Conservation (phyloP, 2,113 vertebrate species). For the Scalopus aquaticus region DNA sequence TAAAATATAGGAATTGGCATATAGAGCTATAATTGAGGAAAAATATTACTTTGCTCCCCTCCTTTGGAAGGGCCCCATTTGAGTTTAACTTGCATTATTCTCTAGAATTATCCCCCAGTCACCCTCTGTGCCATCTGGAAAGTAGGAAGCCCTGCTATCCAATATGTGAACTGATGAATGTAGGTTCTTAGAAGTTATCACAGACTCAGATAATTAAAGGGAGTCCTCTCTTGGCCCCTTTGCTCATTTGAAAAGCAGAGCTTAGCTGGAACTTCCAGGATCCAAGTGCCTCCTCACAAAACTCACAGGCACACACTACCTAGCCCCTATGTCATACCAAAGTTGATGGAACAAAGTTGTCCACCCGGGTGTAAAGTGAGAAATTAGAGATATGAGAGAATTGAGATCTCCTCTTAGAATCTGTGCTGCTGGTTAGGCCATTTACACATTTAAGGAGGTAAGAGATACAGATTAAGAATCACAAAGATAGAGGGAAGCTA, state of each 20-base stretch:
- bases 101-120: slow-evolving; percentile 58
- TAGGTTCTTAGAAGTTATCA: slow-evolving; percentile 41
- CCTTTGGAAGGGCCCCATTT: slow-evolving; percentile 43
- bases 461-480: neutral
- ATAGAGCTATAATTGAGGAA: slow-evolving; percentile 60
- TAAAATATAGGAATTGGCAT: slow-evolving; percentile 54
- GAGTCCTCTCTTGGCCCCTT: neutral
- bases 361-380: neutral
- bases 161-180: slow-evolving; percentile 17
- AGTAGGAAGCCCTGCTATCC: slow-evolving; percentile 38
- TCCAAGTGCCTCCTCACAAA: neutral
- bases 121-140: slow-evolving; percentile 70
- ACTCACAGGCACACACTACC: neutral
- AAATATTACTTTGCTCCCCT: slow-evolving; percentile 62
- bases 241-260: slow-evolving; percentile 38
- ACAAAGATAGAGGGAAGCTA: neutral
- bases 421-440: neutral
- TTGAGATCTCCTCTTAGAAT: neutral
- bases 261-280: neutral
- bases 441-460: neutral
- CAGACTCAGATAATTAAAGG: neutral
- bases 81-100: slow-evolving; percentile 52
- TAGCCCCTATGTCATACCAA: neutral
- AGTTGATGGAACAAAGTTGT: neutral
- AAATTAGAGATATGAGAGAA: slow-evolving; percentile 1